Evolutionary conservation across 2,888 invertebrate species (phyloP).

Genomic region (Andrena minutula): DNA sequence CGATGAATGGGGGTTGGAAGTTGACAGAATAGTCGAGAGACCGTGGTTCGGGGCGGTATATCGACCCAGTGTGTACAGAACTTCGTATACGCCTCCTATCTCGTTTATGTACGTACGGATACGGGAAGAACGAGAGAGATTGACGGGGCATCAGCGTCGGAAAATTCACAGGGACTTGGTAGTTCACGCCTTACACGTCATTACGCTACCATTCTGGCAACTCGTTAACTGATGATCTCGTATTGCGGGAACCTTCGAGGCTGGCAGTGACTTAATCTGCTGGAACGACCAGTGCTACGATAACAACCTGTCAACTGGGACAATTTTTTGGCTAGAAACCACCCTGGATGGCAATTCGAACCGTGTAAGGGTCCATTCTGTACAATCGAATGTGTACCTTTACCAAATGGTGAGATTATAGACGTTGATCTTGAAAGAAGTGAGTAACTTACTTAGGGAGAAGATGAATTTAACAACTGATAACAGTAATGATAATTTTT

Average conservation of each 20-base stretch:
- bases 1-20: slow-evolving; percentile 60
- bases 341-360: too few species aligned
- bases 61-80: slow-evolving; percentile 71
- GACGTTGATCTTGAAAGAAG: too few species aligned
- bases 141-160: slow-evolving; percentile 20
- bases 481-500: too few species aligned
- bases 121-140: slow-evolving; percentile 40
- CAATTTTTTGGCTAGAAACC: too few species aligned
- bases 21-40: slow-evolving; percentile 71
- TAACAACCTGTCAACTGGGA: too few species aligned
- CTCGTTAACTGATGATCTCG: slow-evolving; percentile 28
- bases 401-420: too few species aligned
- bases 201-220: slow-evolving; percentile 9
- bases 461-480: too few species aligned
- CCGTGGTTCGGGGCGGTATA: slow-evolving; percentile 70
- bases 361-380: too few species aligned
- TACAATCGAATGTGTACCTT: too few species aligned
- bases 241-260: neutral
- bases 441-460: too few species aligned
- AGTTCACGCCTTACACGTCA: slow-evolving; percentile 22
- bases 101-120: slow-evolving; percentile 38
- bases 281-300: neutral
- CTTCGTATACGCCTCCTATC: slow-evolving; percentile 34
- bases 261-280: slow-evolving; percentile 7
- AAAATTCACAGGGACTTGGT: slow-evolving; percentile 33